Evolutionary conservation across 2,113 vertebrate species (phyloP).

Genomic region (Dasyurus viverrinus): DNA sequence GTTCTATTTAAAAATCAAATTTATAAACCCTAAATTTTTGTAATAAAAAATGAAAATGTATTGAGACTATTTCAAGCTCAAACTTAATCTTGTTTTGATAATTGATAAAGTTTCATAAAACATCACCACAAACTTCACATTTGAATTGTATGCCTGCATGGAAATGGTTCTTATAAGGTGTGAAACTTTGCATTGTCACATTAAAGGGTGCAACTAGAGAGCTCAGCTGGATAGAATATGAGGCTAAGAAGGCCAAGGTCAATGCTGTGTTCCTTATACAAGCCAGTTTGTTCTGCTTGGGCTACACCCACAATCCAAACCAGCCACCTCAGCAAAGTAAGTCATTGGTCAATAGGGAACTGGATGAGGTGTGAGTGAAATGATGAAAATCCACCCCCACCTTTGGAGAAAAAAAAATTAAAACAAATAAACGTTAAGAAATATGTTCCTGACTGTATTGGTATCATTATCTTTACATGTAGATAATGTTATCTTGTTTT

Average conservation of each 20-base stretch:
- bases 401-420: neutral
- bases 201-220: neutral
- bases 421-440: neutral
- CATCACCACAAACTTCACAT: neutral
- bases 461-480: conserved; percentile 1
- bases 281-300: neutral
- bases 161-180: neutral
- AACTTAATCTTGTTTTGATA: conserved; percentile 4
- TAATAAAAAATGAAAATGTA: conserved; percentile 33
- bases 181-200: conserved; percentile 18
- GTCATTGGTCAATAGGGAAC: neutral
- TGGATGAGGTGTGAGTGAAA: neutral
- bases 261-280: neutral
- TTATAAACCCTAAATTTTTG: conserved; percentile 24
- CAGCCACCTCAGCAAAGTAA: neutral
- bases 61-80: neutral
- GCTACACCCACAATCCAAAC: neutral
- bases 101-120: conserved; percentile 15
- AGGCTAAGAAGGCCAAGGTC: conserved; percentile 5
- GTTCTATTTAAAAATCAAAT: conserved; percentile 5
- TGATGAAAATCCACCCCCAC: neutral
- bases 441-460: neutral
- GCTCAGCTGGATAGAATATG: neutral
- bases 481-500: neutral
- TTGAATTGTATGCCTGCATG: neutral